Conservation (phyloP, 2,113 vertebrate genomes). For the Pseudopipra pipra region DNA sequence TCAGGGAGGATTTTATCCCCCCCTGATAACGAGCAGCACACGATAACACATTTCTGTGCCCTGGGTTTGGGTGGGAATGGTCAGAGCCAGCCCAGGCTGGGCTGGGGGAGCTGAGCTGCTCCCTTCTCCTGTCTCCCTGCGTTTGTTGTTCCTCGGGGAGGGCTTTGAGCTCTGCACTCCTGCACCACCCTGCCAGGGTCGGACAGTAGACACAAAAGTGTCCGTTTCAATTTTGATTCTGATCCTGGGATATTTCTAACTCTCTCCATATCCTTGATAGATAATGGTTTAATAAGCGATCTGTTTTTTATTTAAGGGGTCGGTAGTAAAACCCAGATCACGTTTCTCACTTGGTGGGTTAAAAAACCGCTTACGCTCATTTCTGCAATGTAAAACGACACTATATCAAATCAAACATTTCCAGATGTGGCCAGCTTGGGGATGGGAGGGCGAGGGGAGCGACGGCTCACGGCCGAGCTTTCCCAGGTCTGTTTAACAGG, state of each 20-base stretch:
- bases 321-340: constrained; percentile 90
- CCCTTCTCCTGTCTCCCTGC: neutral
- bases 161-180: neutral
- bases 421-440: constrained; percentile 93
- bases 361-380: constrained; percentile 93
- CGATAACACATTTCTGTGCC: neutral
- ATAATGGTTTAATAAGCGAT: constrained; percentile 91
- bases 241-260: constrained; percentile 41
- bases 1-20: neutral
- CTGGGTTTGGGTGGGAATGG: neutral
- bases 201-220: constrained; percentile 56
- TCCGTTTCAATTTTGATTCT: constrained; percentile 45
- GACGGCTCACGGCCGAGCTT: neutral
- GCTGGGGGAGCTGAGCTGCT: neutral
- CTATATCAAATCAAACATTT: constrained; percentile 99
- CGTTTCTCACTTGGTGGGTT: constrained; percentile 91
- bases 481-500: constrained; percentile 52
- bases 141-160: neutral
- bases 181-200: neutral
- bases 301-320: constrained; percentile 90
- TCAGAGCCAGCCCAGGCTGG: neutral
- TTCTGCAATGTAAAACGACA: constrained; percentile 99
- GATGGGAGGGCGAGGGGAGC: constrained; percentile 25
- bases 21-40: neutral
- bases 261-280: constrained; percentile 73